phyloP scores from a whole-genome alignment of 2,888 invertebrate species.

The Lumbricus terrestris region DNA sequence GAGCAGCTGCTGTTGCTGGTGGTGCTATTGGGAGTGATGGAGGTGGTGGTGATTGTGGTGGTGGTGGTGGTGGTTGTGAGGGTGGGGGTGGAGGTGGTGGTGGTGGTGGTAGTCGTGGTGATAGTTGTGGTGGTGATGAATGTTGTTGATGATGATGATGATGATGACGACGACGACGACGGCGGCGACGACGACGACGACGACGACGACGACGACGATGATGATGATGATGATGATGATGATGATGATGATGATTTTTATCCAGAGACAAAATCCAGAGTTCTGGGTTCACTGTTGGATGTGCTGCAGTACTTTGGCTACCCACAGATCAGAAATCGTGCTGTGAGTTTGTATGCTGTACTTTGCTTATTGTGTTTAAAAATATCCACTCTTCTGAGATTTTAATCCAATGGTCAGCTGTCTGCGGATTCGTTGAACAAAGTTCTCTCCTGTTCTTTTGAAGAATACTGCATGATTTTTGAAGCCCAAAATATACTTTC shows the following conservation, averaged over 20 bases:
- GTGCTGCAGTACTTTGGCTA: slow-evolving; percentile 95
- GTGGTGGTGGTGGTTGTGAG: too few relatives aligned
- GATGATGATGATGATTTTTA: neutral
- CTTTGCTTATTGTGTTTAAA: slow-evolving; percentile 43
- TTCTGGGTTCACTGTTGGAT: slow-evolving; percentile 67
- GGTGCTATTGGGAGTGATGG: too few relatives aligned
- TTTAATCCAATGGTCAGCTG: neutral
- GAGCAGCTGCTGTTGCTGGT: too few relatives aligned
- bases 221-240: neutral
- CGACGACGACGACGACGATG: neutral
- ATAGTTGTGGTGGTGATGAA: too few relatives aligned
- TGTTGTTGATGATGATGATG: too few relatives aligned
- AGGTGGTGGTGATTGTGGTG: too few relatives aligned
- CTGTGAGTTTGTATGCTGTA: slow-evolving; percentile 61
- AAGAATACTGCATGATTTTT: neutral
- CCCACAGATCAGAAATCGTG: slow-evolving; percentile 91
- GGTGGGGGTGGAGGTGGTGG: too few relatives aligned
- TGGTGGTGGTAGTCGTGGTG: too few relatives aligned
- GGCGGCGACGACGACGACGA: neutral
- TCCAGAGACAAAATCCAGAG: slow-evolving; percentile 45
- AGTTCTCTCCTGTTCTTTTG: neutral
- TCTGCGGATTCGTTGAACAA: neutral
- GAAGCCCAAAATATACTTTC: neutral
- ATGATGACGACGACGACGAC: neutral
- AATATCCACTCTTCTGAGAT: neutral